Evolutionary conservation across 2,113 vertebrate species (phyloP).

Genomic region (Prunella fulvescens): DNA sequence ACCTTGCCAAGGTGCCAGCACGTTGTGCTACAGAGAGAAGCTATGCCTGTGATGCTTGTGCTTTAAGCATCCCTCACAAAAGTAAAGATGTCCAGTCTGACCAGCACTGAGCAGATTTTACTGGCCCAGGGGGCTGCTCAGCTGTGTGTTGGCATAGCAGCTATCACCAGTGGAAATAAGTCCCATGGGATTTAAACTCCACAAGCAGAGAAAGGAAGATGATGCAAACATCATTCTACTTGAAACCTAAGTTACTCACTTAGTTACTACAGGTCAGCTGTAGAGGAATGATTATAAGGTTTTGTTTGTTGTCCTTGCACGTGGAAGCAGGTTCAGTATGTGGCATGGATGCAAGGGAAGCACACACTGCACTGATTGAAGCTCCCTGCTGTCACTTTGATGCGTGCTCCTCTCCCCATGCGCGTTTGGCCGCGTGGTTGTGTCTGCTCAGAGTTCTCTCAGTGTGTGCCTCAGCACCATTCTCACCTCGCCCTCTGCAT

Average conservation of each 20-base stretch:
- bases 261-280: not conserved
- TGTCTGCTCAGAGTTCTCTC: not conserved
- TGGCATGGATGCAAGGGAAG: not conserved
- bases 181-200: not conserved
- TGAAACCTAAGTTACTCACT: not conserved
- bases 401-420: not conserved
- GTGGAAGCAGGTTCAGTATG: not conserved
- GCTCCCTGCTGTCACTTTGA: not conserved
- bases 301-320: not conserved
- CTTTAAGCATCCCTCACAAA: not conserved
- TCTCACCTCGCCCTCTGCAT: conserved; percentile 12
- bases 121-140: not conserved
- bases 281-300: not conserved
- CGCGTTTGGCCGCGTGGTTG: accelerated
- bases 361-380: not conserved
- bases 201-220: not conserved
- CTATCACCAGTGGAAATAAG: not conserved
- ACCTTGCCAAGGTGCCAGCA: not conserved
- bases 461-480: not conserved
- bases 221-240: not conserved
- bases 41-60: not conserved
- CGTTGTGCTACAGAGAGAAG: not conserved
- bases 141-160: accelerated
- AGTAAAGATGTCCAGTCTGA: not conserved
- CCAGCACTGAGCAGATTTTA: not conserved